A percentile compares a stretch with the other conserved stretches of the same genome.
Evolutionary conservation across 2,797 vertebrate species (phyloP).

Genomic region (Carapus acus): DNA sequence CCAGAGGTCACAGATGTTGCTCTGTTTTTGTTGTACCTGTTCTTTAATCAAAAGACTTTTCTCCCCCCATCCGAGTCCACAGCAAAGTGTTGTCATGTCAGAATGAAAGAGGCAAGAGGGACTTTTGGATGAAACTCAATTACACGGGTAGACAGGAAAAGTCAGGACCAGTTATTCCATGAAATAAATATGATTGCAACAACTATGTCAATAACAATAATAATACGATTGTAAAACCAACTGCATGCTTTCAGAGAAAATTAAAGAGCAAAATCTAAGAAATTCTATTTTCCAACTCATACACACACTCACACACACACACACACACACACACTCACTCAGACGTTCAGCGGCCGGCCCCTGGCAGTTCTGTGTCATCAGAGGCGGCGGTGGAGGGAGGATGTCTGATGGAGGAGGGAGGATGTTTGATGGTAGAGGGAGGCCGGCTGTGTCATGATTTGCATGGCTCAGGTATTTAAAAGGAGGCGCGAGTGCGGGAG

Average conservation of each 20-base stretch:
- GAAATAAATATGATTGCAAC: no score
- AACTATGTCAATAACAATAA: background rate
- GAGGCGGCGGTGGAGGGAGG: conserved; percentile 55
- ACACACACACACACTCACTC: conserved; percentile 34
- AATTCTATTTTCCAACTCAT: background rate
- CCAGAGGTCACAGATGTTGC: conserved; percentile 20
- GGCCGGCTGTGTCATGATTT: conserved; percentile 58
- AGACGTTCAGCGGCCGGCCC: conserved; percentile 36
- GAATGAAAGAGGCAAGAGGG: background rate
- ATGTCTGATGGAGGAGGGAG: conserved; percentile 58
- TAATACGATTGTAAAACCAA: no score
- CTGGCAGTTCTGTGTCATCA: conserved; percentile 53
- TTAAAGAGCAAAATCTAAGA: no score
- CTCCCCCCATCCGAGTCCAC: background rate
- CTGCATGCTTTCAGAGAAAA: no score
- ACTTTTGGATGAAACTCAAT: background rate
- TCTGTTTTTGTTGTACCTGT: conserved; percentile 14
- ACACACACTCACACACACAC: background rate
- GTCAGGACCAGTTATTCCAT: no score
- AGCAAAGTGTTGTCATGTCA: background rate
- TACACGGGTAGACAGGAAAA: background rate
- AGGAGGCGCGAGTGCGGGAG: conserved; percentile 63
- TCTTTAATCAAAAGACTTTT: conserved; percentile 21
- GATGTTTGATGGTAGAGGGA: no score
- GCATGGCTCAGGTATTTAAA: conserved; percentile 65